phyloP scores from a whole-genome alignment of 2,113 vertebrate genomes.

The Trichechus manatus region DNA sequence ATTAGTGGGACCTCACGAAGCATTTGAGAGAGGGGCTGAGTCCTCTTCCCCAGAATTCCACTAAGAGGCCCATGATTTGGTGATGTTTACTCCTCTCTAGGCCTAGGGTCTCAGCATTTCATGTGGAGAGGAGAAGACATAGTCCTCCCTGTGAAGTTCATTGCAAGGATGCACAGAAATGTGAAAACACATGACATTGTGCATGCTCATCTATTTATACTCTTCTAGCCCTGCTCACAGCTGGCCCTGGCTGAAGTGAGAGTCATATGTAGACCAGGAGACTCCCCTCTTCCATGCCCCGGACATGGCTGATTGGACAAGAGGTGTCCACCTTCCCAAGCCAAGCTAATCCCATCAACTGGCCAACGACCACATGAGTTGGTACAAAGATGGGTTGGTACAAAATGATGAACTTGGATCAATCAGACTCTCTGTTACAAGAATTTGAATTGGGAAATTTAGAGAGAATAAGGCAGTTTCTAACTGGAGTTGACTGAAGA shows the following conservation, averaged over 20 bases:
- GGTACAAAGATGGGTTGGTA: neutral
- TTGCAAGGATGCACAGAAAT: neutral
- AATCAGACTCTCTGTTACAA: neutral
- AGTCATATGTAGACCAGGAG: neutral
- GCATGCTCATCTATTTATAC: neutral
- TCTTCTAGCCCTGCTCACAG: neutral
- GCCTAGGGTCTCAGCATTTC: neutral
- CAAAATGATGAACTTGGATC: neutral
- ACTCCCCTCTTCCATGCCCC: too few relatives aligned
- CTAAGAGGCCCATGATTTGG: neutral
- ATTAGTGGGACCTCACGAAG: neutral
- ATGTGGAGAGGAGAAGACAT: neutral
- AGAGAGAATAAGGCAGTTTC: neutral
- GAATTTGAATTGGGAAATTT: neutral
- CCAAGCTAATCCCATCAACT: neutral
- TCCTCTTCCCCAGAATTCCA: neutral
- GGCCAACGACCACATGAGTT: too few relatives aligned
- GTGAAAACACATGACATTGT: neutral
- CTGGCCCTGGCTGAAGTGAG: neutral
- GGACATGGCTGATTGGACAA: neutral
- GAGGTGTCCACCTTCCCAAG: neutral
- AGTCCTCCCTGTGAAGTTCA: neutral
- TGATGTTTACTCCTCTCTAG: neutral
- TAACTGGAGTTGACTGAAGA: neutral
- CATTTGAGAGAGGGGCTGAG: neutral